Conservation (phyloP, 2,888 invertebrate species). For the Auanema freiburgensis region DNA sequence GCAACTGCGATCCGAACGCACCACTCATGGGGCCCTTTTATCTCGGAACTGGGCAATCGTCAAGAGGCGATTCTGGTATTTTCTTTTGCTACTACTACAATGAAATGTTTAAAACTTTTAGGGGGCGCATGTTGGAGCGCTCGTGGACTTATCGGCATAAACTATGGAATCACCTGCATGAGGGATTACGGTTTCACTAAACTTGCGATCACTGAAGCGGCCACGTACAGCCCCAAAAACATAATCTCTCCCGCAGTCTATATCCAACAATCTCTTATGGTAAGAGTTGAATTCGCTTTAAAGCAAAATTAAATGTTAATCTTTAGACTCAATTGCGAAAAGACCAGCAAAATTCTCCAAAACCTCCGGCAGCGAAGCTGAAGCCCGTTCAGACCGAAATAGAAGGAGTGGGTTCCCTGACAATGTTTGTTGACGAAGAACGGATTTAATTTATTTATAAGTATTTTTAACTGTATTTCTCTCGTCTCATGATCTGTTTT, state of each 20-base stretch:
- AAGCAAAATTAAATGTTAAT: slow-evolving; percentile 11
- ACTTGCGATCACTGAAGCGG: slow-evolving; percentile 13
- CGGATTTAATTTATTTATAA: slow-evolving; percentile 12
- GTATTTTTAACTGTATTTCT: too few relatives aligned
- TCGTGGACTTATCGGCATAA: slow-evolving; percentile 14
- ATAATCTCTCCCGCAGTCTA: slow-evolving; percentile 15
- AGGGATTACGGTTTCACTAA: slow-evolving; percentile 8
- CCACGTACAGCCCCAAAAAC: slow-evolving; percentile 11
- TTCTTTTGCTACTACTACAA: slow-evolving; percentile 7
- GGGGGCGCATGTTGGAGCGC: slow-evolving; percentile 16
- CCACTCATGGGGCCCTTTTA: too few relatives aligned
- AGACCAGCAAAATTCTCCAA: slow-evolving; percentile 16
- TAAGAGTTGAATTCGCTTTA: slow-evolving; percentile 15
- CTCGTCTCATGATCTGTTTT: too few relatives aligned
- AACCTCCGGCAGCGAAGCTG: slow-evolving; percentile 13
- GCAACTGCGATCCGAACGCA: too few relatives aligned
- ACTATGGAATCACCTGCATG: slow-evolving; percentile 12
- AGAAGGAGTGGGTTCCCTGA: slow-evolving; percentile 12
- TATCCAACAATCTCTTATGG: slow-evolving; percentile 13
- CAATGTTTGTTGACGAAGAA: slow-evolving; percentile 14
- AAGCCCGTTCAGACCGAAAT: slow-evolving; percentile 12
- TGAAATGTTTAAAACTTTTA: slow-evolving; percentile 10
- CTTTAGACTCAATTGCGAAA: slow-evolving; percentile 15
- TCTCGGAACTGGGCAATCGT: slow-evolving; percentile 13
- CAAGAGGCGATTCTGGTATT: slow-evolving; percentile 14